Evolutionary conservation across 2,888 invertebrate genomes (phyloP).

Genomic region (Diarsia brunnea): DNA sequence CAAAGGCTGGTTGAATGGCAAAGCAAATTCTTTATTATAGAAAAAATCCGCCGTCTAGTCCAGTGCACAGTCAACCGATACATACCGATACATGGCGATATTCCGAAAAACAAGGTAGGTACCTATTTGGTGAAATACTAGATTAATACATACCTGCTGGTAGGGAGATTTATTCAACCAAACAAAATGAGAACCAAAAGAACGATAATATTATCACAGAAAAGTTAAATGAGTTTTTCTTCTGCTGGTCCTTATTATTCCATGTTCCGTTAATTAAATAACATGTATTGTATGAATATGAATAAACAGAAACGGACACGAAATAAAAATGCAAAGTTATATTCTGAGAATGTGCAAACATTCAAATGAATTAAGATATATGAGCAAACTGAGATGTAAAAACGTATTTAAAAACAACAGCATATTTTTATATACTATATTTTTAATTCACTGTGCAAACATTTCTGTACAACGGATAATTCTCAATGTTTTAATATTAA

Average conservation of each 20-base stretch:
- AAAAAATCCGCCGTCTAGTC: no score
- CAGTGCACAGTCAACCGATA: neutral
- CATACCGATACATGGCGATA: neutral
- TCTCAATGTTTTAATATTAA: slow-evolving; percentile 10
- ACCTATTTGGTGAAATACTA: neutral
- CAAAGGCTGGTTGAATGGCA: no score
- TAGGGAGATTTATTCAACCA: neutral
- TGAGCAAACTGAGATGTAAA: neutral
- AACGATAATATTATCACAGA: neutral
- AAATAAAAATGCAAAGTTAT: slow-evolving; percentile 14
- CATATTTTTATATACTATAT: neutral
- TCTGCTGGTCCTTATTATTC: neutral
- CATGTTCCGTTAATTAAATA: neutral
- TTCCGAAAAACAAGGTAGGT: neutral
- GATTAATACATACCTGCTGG: no score
- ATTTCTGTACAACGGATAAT: neutral
- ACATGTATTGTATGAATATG: neutral
- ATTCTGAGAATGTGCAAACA: slow-evolving; percentile 8
- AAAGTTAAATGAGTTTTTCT: neutral
- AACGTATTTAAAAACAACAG: slow-evolving; percentile 11
- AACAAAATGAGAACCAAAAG: neutral
- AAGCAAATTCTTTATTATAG: no score
- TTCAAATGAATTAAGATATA: neutral
- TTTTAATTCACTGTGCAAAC: slow-evolving; percentile 4
- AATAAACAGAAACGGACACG: neutral